A percentile compares a stretch with the other conserved stretches of the same genome.
These are phyloP conservation scores for Hyperoodon ampullatus DNA, from an alignment of 2,113 vertebrate species.

Conservation along the genomic window DNA sequence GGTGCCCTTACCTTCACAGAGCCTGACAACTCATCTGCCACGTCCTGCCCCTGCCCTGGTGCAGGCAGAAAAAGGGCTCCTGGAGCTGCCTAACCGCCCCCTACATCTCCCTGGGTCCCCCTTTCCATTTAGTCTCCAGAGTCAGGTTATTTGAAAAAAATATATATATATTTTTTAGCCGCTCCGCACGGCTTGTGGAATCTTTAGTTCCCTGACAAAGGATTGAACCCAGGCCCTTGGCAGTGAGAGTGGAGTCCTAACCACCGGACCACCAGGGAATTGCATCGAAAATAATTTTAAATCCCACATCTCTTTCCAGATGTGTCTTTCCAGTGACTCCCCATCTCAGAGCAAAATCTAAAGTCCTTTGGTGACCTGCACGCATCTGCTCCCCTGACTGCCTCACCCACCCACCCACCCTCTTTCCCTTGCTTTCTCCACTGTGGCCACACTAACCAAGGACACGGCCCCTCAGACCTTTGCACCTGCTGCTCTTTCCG, in stretches of 20 bases:
- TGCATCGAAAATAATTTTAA: background rate
- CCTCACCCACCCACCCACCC: rapidly evolving
- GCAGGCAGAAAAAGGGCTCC: too few species aligned
- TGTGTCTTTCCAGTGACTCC: background rate
- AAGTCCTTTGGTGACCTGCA: background rate
- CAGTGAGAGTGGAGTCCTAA: background rate
- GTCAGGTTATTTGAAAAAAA: background rate
- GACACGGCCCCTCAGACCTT: rapidly evolving
- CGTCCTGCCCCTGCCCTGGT: background rate
- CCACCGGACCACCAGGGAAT: background rate
- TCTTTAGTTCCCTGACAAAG: background rate
- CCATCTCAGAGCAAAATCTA: background rate
- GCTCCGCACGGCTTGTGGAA: background rate
- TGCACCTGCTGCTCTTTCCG: background rate
- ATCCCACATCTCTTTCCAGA: background rate
- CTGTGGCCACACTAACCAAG: background rate
- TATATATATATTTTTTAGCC: background rate
- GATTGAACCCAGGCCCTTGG: background rate
- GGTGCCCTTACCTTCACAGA: background rate
- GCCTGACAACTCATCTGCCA: rapidly evolving
- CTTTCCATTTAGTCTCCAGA: background rate
- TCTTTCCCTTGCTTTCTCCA: too few species aligned
- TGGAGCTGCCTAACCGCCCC: rapidly evolving
- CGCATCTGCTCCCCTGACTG: too few species aligned
- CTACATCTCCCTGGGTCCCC: rapidly evolving